Conservation (phyloP, 2,888 invertebrate genomes). For the Noctua fimbriata region DNA sequence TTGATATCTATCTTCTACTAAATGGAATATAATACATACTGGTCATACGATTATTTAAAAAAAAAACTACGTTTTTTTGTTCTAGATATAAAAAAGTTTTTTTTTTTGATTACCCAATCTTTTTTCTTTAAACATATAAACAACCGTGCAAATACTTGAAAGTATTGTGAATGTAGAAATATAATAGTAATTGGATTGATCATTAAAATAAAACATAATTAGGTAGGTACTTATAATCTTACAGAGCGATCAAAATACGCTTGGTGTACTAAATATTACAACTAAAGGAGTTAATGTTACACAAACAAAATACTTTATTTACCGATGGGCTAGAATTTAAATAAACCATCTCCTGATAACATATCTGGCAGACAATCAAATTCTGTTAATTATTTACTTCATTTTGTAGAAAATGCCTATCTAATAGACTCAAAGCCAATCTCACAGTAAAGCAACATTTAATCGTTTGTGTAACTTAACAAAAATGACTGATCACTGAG, state of each 20-base stretch:
- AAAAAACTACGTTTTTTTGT: constrained; percentile 17
- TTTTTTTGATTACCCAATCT: constrained; percentile 3
- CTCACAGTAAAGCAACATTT: not conserved
- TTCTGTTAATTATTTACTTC: not conserved
- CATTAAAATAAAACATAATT: constrained; percentile 35
- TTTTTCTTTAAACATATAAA: not conserved
- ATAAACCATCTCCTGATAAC: not conserved
- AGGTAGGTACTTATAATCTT: constrained; percentile 56
- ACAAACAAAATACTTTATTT: constrained; percentile 24
- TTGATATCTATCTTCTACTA: constrained; percentile 32
- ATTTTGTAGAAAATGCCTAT: not conserved
- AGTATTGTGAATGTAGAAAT: constrained; percentile 37
- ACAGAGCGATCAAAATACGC: constrained; percentile 50
- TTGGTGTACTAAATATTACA: constrained; percentile 56
- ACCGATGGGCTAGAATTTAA: not conserved
- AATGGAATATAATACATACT: constrained; percentile 58
- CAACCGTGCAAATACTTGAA: constrained; percentile 47
- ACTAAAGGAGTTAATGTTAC: constrained; percentile 37
- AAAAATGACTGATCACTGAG: constrained; percentile 55
- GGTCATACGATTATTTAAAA: constrained; percentile 20
- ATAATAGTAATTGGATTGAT: constrained; percentile 44
- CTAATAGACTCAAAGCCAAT: not conserved
- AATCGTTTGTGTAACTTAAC: constrained; percentile 32
- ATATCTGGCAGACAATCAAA: not conserved
- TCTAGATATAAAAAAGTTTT: not conserved